Evolutionary conservation across 2,888 invertebrate genomes (phyloP).

Genomic region (Pilophorus perplexus): DNA sequence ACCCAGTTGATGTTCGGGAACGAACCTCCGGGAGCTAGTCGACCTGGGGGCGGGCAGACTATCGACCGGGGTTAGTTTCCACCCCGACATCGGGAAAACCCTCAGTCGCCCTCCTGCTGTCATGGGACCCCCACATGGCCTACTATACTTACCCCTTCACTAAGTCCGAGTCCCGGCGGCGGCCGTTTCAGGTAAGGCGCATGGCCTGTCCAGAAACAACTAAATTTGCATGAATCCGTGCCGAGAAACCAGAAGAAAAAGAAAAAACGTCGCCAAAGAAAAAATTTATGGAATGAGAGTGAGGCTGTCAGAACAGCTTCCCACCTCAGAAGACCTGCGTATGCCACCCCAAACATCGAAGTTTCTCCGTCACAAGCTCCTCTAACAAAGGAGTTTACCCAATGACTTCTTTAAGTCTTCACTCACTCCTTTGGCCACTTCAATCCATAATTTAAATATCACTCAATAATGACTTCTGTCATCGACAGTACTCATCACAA

Average conservation of each 20-base stretch:
- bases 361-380: too few species aligned
- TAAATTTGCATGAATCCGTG: too few species aligned
- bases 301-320: slow-evolving; percentile 1
- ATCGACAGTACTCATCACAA: too few species aligned
- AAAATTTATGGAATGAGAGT: too few species aligned
- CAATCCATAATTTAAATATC: too few species aligned
- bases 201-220: too few species aligned
- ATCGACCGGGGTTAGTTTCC: slow-evolving; percentile 31
- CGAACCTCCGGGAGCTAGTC: slow-evolving; percentile 16
- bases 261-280: too few species aligned
- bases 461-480: too few species aligned
- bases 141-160: slow-evolving; percentile 41
- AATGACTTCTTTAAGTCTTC: slow-evolving; percentile 1
- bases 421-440: too few species aligned
- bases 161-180: slow-evolving; percentile 40
- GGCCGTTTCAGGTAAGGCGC: slow-evolving; percentile 35
- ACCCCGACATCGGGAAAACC: slow-evolving; percentile 21
- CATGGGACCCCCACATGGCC: slow-evolving; percentile 43
- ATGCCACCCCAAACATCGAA: neutral
- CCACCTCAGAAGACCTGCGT: slow-evolving; percentile 4
- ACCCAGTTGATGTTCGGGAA: slow-evolving; percentile 25
- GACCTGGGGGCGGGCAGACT: slow-evolving; percentile 22
- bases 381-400: neutral
- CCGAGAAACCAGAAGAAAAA: too few species aligned
- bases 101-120: slow-evolving; percentile 34